Evolutionary conservation across 2,888 invertebrate species (phyloP).

Genomic region (Rugalucina vietnamica): DNA sequence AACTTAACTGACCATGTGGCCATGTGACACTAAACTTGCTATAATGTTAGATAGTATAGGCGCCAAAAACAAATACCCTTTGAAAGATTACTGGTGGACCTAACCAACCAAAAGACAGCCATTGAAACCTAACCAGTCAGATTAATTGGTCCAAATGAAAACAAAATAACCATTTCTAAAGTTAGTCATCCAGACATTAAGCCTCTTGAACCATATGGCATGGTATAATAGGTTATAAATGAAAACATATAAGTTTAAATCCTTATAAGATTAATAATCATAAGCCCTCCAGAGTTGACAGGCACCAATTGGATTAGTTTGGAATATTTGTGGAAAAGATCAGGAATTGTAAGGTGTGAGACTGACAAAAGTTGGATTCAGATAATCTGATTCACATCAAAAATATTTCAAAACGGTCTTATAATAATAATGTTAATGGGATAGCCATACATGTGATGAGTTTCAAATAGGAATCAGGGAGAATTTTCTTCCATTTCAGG

Average conservation of each 20-base stretch:
- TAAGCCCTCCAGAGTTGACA: neutral
- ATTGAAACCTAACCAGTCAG: neutral
- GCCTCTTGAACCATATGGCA: neutral
- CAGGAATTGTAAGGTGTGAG: neutral
- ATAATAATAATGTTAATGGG: too few relatives aligned
- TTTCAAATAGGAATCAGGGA: too few relatives aligned
- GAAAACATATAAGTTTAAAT: neutral
- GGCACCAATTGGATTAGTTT: conserved; percentile 12
- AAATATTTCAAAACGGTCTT: too few relatives aligned
- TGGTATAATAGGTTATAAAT: neutral
- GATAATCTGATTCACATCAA: too few relatives aligned
- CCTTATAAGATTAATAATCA: neutral
- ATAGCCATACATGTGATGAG: too few relatives aligned
- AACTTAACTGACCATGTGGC: neutral
- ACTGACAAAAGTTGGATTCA: too few relatives aligned
- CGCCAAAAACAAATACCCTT: neutral
- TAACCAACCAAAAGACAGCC: neutral
- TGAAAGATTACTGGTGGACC: neutral
- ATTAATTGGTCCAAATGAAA: conserved; percentile 2
- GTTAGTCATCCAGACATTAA: neutral
- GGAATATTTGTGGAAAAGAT: neutral
- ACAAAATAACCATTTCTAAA: neutral
- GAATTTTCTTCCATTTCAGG: too few relatives aligned
- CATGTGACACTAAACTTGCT: neutral
- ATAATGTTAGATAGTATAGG: neutral